Conservation (phyloP, 1,140 invertebrate genomes). For the Cotesia chilonis region DNA sequence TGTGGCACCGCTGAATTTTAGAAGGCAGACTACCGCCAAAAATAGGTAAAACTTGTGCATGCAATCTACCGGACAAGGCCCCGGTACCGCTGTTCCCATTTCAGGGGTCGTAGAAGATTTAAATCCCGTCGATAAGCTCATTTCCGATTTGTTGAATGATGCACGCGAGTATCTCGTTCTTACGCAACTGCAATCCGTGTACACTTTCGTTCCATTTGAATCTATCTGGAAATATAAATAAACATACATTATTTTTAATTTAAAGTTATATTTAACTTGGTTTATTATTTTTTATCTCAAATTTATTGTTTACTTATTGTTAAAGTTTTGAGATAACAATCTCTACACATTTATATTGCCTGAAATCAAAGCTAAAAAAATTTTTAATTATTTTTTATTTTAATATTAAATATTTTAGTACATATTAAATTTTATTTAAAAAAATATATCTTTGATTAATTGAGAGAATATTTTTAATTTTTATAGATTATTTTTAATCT, state of each 20-base stretch:
- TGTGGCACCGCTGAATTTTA: constrained; percentile 75
- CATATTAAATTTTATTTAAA: too few species aligned
- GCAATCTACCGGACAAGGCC: constrained; percentile 75
- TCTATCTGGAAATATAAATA: constrained; percentile 40
- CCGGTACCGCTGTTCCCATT: constrained; percentile 66
- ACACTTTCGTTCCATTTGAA: constrained; percentile 50
- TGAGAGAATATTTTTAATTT: too few species aligned
- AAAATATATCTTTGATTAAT: too few species aligned
- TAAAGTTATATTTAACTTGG: constrained; percentile 6
- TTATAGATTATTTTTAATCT: too few species aligned
- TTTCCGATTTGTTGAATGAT: constrained; percentile 37
- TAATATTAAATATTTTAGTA: too few species aligned
- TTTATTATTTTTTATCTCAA: constrained; percentile 1
- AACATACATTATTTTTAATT: background rate
- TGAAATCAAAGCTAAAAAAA: too few species aligned
- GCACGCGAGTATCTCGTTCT: constrained; percentile 43
- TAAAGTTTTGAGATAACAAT: too few species aligned
- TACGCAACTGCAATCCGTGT: constrained; percentile 69
- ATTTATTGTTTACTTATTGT: too few species aligned
- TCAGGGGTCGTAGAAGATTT: constrained; percentile 18
- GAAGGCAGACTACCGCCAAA: constrained; percentile 72
- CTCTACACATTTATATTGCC: too few species aligned
- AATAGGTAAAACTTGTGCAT: constrained; percentile 73
- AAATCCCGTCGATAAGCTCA: constrained; percentile 25
- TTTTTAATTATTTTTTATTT: too few species aligned